phyloP scores from a whole-genome alignment of 2,888 invertebrate species.

The Hirtodrosophila trivittata region DNA sequence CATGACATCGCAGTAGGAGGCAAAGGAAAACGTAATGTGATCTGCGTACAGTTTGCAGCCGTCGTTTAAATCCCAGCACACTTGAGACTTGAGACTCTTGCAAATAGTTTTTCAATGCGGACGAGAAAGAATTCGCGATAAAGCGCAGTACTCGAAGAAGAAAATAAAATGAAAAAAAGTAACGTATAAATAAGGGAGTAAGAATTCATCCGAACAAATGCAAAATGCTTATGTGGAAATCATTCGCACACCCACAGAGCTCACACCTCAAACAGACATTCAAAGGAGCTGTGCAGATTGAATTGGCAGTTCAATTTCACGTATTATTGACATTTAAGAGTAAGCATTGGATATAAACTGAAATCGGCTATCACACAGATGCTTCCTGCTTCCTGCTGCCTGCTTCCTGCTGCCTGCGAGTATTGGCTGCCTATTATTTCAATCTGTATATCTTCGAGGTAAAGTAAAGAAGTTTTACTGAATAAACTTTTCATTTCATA shows the following conservation, averaged over 20 bases:
- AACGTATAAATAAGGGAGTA: slow-evolving; percentile 67
- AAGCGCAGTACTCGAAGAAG: slow-evolving; percentile 14
- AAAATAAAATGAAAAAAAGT: slow-evolving; percentile 24
- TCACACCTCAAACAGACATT: slow-evolving; percentile 15
- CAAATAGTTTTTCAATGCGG: slow-evolving; percentile 76
- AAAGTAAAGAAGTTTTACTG: no score
- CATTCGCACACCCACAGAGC: slow-evolving; percentile 30
- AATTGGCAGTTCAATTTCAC: slow-evolving; percentile 81
- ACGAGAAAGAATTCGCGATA: slow-evolving; percentile 55
- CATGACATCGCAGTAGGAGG: slow-evolving; percentile 40
- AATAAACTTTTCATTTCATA: no score
- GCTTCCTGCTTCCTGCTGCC: no score
- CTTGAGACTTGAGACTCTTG: slow-evolving; percentile 73
- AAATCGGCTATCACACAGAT: slow-evolving; percentile 26
- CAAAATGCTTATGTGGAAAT: slow-evolving; percentile 68
- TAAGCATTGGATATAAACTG: slow-evolving; percentile 56
- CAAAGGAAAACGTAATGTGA: slow-evolving; percentile 66
- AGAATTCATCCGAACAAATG: slow-evolving; percentile 54
- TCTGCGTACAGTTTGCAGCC: slow-evolving; percentile 77
- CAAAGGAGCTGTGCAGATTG: slow-evolving; percentile 59
- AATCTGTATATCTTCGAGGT: slow-evolving; percentile 68
- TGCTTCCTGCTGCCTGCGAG: no score
- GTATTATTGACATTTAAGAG: slow-evolving; percentile 80
- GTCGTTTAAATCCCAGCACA: slow-evolving; percentile 70
- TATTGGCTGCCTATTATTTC: slow-evolving; percentile 68